Conservation (phyloP, 37 sponge, comb jelly and placozoan genomes). For the Agelas oroides region DNA sequence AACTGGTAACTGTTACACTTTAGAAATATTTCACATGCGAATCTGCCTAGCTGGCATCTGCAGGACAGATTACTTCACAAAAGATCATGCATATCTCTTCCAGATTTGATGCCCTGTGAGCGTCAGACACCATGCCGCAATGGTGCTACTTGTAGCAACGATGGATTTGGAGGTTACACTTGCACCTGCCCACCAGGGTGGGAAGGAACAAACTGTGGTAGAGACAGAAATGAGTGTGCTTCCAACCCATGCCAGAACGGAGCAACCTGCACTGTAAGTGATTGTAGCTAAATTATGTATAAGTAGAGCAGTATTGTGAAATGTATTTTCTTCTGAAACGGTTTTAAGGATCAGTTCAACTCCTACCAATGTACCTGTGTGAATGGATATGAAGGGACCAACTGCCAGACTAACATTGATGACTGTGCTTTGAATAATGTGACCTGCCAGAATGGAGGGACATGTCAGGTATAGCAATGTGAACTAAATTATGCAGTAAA, state of each 20-base stretch:
- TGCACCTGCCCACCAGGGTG: constrained; percentile 8
- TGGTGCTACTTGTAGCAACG: constrained; percentile 26
- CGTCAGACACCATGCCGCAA: constrained; percentile 10
- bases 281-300: too few relatives aligned
- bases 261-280: not conserved
- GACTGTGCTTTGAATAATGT: too few relatives aligned
- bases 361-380: too few relatives aligned
- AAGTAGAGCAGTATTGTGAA: too few relatives aligned
- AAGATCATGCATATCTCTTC: too few relatives aligned
- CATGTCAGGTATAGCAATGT: not conserved
- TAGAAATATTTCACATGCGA: too few relatives aligned
- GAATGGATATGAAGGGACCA: not conserved
- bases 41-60: too few relatives aligned
- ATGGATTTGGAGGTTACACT: not conserved
- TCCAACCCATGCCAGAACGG: not conserved
- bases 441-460: not conserved
- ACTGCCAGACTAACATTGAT: not conserved
- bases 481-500: not conserved
- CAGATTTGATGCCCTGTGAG: not conserved
- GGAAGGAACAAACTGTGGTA: not conserved
- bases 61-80: too few relatives aligned
- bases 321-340: too few relatives aligned
- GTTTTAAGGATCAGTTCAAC: too few relatives aligned
- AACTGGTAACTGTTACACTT: too few relatives aligned
- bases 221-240: not conserved